Evolutionary conservation across 2,113 vertebrate species (phyloP).

Genomic region (Xyrauchen texanus): DNA sequence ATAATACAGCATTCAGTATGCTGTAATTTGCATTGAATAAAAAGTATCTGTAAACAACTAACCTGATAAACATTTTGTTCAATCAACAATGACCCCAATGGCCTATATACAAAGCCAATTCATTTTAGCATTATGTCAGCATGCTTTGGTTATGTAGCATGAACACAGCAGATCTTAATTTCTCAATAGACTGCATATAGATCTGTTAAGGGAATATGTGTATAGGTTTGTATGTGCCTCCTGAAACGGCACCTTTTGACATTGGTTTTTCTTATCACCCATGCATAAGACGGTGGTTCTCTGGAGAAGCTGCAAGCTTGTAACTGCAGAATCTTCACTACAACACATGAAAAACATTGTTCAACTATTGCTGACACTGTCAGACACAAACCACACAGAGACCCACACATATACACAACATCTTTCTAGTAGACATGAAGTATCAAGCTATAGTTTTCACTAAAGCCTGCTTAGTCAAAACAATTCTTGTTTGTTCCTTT

Average conservation of each 20-base stretch:
- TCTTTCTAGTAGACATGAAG: neutral
- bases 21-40: too few relatives aligned
- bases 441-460: neutral
- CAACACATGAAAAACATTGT: constrained; percentile 33
- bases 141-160: too few relatives aligned
- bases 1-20: too few relatives aligned
- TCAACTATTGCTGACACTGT: constrained; percentile 19
- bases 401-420: constrained; percentile 26
- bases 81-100: too few relatives aligned
- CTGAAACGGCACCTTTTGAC: constrained; percentile 46
- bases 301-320: neutral
- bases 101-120: too few relatives aligned
- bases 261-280: constrained; percentile 51
- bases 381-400: constrained; percentile 61
- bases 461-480: constrained; percentile 18
- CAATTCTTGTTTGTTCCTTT: neutral
- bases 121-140: too few relatives aligned
- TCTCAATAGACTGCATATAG: neutral
- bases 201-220: neutral
- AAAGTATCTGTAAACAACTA: too few relatives aligned
- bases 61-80: too few relatives aligned
- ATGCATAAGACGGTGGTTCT: constrained; percentile 35
- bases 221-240: constrained; percentile 20
- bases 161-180: too few relatives aligned
- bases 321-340: constrained; percentile 23